Conservation (phyloP, 2,113 vertebrate species). For the Gyps fulvus region DNA sequence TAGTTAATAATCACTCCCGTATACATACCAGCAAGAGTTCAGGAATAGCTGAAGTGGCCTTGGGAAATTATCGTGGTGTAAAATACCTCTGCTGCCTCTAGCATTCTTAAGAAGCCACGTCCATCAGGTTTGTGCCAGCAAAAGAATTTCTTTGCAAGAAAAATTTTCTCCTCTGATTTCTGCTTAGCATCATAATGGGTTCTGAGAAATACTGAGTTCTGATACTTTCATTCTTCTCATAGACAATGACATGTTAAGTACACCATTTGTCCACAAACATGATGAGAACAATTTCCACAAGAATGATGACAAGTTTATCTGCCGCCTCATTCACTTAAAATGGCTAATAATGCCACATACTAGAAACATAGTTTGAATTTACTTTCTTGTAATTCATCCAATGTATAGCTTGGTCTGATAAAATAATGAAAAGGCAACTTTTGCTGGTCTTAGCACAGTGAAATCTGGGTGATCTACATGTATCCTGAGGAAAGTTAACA, state of each 20-base stretch:
- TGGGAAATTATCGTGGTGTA: neutral
- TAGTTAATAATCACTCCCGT: neutral
- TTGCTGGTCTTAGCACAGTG: neutral
- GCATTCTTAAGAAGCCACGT: neutral
- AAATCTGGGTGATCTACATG: neutral
- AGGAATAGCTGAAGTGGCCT: neutral
- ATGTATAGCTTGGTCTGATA: neutral
- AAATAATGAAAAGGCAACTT: neutral
- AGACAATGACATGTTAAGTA: neutral
- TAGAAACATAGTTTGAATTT: neutral
- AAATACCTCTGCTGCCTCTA: neutral
- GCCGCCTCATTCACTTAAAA: neutral
- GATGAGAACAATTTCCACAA: neutral
- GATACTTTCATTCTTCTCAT: neutral
- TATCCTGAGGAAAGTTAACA: neutral
- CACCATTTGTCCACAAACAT: neutral
- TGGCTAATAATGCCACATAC: neutral
- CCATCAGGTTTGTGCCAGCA: neutral
- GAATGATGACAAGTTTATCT: neutral
- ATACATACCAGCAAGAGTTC: neutral
- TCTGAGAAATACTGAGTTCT: neutral
- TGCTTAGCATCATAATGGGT: neutral
- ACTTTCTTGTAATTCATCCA: neutral
- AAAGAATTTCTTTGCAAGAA: neutral
- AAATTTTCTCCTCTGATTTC: neutral